phyloP scores from a whole-genome alignment of 2,797 vertebrate species.

The Nannoperca obscura region DNA sequence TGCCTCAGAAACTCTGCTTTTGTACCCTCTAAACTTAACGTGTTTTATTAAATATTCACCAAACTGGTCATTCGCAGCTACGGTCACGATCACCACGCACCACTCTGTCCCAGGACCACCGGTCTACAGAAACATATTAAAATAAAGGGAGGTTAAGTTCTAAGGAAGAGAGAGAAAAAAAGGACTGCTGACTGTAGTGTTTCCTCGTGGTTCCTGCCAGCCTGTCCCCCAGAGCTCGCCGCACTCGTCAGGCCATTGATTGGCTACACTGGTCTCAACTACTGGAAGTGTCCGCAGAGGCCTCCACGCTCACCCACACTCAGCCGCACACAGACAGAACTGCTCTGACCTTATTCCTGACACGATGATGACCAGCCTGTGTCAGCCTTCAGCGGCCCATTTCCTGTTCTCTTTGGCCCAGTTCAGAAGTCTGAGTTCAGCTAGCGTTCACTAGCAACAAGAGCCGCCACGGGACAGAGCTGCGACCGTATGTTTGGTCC shows the following conservation, averaged over 20 bases:
- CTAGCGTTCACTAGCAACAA: conserved; percentile 27
- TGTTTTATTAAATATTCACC: neutral
- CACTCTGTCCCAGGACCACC: conserved; percentile 8
- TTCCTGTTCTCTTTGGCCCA: conserved; percentile 47
- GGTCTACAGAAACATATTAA: conserved; percentile 18
- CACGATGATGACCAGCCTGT: conserved; percentile 63
- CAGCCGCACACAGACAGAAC: conserved; percentile 31
- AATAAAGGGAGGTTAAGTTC: conserved; percentile 15
- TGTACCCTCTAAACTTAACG: neutral
- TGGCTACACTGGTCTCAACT: conserved; percentile 69
- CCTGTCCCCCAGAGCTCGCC: conserved; percentile 67
- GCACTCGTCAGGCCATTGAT: conserved; percentile 74
- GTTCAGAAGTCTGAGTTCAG: conserved; percentile 49
- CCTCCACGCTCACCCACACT: conserved; percentile 32
- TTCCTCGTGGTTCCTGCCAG: conserved; percentile 48
- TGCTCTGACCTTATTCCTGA: conserved; percentile 67
- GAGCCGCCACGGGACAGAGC: neutral
- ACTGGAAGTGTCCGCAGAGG: conserved; percentile 72
- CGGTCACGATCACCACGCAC: neutral
- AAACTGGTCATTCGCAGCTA: neutral
- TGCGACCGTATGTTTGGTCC: conserved; percentile 14
- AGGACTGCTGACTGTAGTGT: conserved; percentile 65
- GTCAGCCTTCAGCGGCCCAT: conserved; percentile 36
- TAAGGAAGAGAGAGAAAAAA: conserved; percentile 16
- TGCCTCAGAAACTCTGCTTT: neutral